phyloP scores from a whole-genome alignment of 2,888 invertebrate species.

The Deroplatys truncata region DNA sequence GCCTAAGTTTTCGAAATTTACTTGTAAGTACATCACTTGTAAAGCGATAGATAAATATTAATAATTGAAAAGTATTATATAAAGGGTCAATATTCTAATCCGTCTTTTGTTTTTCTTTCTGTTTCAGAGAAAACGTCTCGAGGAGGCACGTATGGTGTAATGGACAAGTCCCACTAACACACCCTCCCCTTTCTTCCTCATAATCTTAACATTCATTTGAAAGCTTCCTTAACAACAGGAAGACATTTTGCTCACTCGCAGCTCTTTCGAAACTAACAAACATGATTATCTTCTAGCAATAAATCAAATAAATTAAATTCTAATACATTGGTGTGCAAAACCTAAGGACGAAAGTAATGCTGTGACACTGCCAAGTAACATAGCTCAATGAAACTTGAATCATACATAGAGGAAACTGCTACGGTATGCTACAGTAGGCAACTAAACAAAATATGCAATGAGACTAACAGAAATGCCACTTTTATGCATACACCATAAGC shows the following conservation, averaged over 20 bases:
- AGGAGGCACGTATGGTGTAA: slow-evolving; percentile 64
- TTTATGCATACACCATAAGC: no score
- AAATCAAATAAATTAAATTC: no score
- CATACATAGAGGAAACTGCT: no score
- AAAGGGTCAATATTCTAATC: background rate
- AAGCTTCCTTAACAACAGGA: background rate
- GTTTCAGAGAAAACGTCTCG: slow-evolving; percentile 73
- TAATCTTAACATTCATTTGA: background rate
- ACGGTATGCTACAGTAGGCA: no score
- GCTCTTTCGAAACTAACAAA: background rate
- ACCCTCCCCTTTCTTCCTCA: background rate
- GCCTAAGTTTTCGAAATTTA: no score
- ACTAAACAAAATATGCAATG: no score
- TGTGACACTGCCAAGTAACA: no score
- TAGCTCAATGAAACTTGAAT: no score
- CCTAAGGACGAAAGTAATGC: no score
- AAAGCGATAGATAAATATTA: background rate
- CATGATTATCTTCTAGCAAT: background rate
- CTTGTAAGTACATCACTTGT: no score
- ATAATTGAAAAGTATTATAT: background rate
- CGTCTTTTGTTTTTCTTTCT: slow-evolving; percentile 42
- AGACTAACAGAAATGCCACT: no score
- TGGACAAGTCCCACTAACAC: background rate
- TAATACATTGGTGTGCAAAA: no score
- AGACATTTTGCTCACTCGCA: background rate